A percentile compares a stretch with the other conserved stretches of the same genome.
Conservation (phyloP, 2,888 invertebrate genomes). For the Pyrocoelia pectoralis region DNA sequence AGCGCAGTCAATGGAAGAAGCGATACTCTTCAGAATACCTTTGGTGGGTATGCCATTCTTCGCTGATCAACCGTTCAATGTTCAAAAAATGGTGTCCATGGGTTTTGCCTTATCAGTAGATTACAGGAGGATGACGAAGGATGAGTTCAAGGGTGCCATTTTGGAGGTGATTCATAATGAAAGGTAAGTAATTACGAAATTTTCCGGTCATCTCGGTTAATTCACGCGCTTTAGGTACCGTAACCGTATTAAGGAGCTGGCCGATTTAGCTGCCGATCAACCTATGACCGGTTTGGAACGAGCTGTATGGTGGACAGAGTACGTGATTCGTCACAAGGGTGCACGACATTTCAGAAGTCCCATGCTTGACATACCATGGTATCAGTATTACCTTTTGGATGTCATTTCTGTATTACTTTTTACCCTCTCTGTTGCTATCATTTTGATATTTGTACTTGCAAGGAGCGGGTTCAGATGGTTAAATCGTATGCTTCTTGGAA, state of each 20-base stretch:
- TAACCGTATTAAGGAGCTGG: constrained; percentile 27
- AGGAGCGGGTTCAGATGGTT: too few relatives aligned
- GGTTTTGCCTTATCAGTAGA: background rate
- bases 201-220: background rate
- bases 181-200: background rate
- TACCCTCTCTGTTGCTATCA: too few relatives aligned
- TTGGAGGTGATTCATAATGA: background rate
- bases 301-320: constrained; percentile 49
- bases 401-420: constrained; percentile 28
- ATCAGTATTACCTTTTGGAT: constrained; percentile 44
- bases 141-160: background rate
- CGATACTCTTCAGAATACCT: background rate
- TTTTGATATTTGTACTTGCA: too few relatives aligned
- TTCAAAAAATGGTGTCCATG: background rate
- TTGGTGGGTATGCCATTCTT: background rate
- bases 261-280: constrained; percentile 41
- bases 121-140: background rate
- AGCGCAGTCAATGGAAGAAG: background rate
- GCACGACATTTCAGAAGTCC: constrained; percentile 41
- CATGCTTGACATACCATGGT: constrained; percentile 33
- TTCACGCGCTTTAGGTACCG: constrained; percentile 46
- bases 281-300: constrained; percentile 44
- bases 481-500: too few relatives aligned
- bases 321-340: constrained; percentile 46
- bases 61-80: background rate